Percentiles rank a stretch among this genome's conserved stretches.
phyloP scores from a whole-genome alignment of 2,113 vertebrate genomes.

The Suricata suricatta region DNA sequence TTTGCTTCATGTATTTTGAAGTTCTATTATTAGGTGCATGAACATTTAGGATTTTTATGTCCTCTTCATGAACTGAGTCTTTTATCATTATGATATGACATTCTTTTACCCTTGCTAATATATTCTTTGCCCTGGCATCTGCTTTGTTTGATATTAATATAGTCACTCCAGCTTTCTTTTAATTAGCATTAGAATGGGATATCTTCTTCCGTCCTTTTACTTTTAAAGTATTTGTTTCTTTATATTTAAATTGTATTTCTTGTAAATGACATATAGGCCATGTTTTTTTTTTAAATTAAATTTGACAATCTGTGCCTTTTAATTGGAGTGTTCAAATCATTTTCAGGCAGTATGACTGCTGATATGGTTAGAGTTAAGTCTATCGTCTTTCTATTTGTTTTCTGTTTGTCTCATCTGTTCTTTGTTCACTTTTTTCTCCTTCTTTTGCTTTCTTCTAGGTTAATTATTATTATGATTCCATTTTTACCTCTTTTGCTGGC shows the following conservation, averaged over 20 bases:
- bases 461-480: neutral
- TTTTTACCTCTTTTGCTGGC: neutral
- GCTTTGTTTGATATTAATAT: neutral
- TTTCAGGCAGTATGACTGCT: neutral
- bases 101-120: neutral
- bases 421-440: neutral
- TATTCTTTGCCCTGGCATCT: neutral
- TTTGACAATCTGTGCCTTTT: neutral
- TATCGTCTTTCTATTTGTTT: neutral
- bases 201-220: neutral
- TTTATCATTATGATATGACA: neutral
- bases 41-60: neutral
- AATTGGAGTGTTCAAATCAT: neutral
- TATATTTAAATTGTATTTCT: neutral
- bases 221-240: conserved; percentile 16
- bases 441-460: neutral
- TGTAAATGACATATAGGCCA: neutral
- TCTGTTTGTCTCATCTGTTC: neutral
- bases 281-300: neutral
- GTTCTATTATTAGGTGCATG: neutral
- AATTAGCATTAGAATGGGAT: neutral
- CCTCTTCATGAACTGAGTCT: neutral
- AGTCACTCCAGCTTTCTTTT: neutral
- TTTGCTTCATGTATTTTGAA: neutral
- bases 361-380: neutral